Evolutionary conservation across 1,140 invertebrate genomes (phyloP), one percentile per base, ranked within the genome.

Genomic region (Coptotermes formosanus): DNA sequence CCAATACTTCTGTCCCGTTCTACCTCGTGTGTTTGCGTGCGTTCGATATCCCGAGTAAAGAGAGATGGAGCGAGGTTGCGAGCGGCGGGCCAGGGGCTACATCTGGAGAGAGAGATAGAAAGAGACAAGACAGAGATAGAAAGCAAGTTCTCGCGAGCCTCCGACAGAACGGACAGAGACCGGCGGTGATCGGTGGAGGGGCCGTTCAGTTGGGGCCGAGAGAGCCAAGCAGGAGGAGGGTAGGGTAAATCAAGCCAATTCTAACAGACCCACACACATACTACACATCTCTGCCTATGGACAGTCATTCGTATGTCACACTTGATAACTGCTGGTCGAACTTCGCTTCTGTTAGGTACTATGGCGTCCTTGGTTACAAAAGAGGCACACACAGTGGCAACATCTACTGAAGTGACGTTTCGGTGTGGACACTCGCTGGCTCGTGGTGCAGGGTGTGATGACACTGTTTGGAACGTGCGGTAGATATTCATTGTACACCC

Each of bases 41-140:
- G 16, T 23, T 6, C 12, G 64, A 2, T n/a, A n/a, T 75, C 64
- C 64, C 2, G 64, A 30, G 1, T 25, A 75, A 16, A 30, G 64
- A 75, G 64, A 75, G 64, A 75, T 3, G 8, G 25, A 75, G 64
- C n/a, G n/a, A 75, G n/a, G 64, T 30, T 75, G 25, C 3, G n/a
- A 75, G 64, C n/a, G 64, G 64, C 64, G 64, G 25, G 64, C 64
- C 64, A 75, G 64, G 64, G 64, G 64, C 64, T 75, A 75, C 64
- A 75, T 30, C 64, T 75, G 25, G 25, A 75, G 64, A 75, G 0
- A 30, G 64, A 75, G 64, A 75, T 7, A 7, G 64, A 64, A n/a
- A n/a, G 25, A 0, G 0, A 0, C 11, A 2, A 75, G 64, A 75
- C 8, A 75, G 64, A 75, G 64, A 75, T 30, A 16, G 64, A 30